Percentiles rank a stretch among this genome's conserved stretches.
Conservation (phyloP, 1,140 invertebrate genomes). For the Asobara japonica region DNA sequence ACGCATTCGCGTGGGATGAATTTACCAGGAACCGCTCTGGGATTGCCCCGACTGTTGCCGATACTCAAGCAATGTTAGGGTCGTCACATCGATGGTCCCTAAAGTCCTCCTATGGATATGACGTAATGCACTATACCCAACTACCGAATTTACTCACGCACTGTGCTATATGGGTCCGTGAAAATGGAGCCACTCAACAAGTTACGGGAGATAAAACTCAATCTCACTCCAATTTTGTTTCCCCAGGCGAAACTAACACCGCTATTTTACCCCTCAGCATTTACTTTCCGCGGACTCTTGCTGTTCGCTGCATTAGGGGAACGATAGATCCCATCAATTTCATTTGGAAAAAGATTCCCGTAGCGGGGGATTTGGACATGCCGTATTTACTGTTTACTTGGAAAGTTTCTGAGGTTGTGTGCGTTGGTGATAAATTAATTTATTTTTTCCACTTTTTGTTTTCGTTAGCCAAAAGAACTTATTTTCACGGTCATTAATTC, state of each 20-base stretch:
- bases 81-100: too few species aligned
- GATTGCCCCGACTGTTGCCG: too few species aligned
- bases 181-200: not conserved
- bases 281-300: not conserved
- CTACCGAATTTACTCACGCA: not conserved
- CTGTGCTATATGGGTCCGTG: not conserved
- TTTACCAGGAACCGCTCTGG: too few species aligned
- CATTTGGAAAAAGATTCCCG: not conserved
- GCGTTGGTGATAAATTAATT: too few species aligned
- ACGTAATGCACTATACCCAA: too few species aligned
- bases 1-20: too few species aligned
- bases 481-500: too few species aligned
- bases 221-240: not conserved
- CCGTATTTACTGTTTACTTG: not conserved
- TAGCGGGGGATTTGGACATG: not conserved
- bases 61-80: too few species aligned
- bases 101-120: too few species aligned
- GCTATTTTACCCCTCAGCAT: not conserved
- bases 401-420: not conserved
- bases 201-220: not conserved
- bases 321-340: not conserved
- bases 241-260: not conserved
- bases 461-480: too few species aligned
- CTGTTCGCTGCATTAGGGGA: not conserved
- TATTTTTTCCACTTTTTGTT: too few species aligned